Evolutionary conservation across 2,888 invertebrate species (phyloP).

Genomic region (Sacculina carcini): DNA sequence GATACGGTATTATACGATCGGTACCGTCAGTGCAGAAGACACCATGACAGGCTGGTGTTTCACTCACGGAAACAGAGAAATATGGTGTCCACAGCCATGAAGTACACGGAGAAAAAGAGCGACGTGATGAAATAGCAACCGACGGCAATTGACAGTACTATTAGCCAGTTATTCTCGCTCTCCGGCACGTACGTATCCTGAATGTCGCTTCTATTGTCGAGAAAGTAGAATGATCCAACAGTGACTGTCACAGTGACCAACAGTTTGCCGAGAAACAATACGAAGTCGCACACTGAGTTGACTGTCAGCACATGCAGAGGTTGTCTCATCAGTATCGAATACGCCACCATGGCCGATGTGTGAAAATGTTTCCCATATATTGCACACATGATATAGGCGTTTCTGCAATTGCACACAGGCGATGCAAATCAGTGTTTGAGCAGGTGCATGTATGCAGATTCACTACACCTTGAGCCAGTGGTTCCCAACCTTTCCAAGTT

Average conservation of each 20-base stretch:
- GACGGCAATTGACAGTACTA: slow-evolving; percentile 51
- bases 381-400: slow-evolving; percentile 88
- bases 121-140: slow-evolving; percentile 63
- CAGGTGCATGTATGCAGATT: too few species aligned
- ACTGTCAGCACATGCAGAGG: slow-evolving; percentile 46
- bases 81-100: slow-evolving; percentile 89
- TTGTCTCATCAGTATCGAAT: slow-evolving; percentile 65
- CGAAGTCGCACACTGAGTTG: slow-evolving; percentile 58
- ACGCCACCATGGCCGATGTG: slow-evolving; percentile 62
- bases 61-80: slow-evolving; percentile 84
- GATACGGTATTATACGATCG: too few species aligned
- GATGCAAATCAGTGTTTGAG: too few species aligned
- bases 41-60: too few species aligned
- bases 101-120: slow-evolving; percentile 77
- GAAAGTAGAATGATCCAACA: slow-evolving; percentile 43
- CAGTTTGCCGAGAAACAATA: slow-evolving; percentile 70
- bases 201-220: slow-evolving; percentile 22
- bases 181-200: slow-evolving; percentile 25
- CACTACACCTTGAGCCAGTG: too few species aligned
- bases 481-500: too few species aligned
- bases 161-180: slow-evolving; percentile 51
- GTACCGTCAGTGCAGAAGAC: too few species aligned
- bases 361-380: slow-evolving; percentile 64
- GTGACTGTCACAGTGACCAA: slow-evolving; percentile 53
- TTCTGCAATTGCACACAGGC: slow-evolving; percentile 25